Conservation (phyloP, 2,888 invertebrate species). For the Idaea dimidiata region DNA sequence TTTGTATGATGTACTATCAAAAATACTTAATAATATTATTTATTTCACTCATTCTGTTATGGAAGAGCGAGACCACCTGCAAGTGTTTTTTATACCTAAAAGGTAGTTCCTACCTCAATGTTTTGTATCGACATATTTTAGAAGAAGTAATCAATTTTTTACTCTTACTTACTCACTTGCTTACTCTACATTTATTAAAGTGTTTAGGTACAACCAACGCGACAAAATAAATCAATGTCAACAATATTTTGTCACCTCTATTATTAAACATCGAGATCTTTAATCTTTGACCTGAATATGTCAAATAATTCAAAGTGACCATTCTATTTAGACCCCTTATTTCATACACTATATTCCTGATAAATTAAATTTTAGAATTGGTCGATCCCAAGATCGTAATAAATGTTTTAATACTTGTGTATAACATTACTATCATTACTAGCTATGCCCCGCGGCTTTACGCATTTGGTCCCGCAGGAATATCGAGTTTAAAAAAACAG, state of each 20-base stretch:
- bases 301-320: constrained; percentile 30
- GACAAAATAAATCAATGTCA: constrained; percentile 41
- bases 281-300: constrained; percentile 43
- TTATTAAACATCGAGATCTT: constrained; percentile 35
- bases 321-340: constrained; percentile 29
- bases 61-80: too few relatives aligned
- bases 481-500: too few relatives aligned
- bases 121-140: too few relatives aligned
- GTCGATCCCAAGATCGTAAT: not conserved
- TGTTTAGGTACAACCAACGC: constrained; percentile 1
- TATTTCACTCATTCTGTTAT: too few relatives aligned
- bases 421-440: not conserved
- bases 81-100: too few relatives aligned
- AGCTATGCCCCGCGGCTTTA: too few relatives aligned
- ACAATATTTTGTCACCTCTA: constrained; percentile 37
- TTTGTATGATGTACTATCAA: too few relatives aligned
- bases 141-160: too few relatives aligned
- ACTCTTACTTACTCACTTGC: too few relatives aligned
- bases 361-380: not conserved
- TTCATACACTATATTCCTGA: not conserved
- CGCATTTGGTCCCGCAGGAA: not conserved
- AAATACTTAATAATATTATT: too few relatives aligned
- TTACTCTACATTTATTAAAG: too few relatives aligned
- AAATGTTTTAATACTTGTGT: not conserved
- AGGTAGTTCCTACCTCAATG: too few relatives aligned